Conservation (phyloP, 2,113 vertebrate genomes). For the Rhabdornis inornatus region DNA sequence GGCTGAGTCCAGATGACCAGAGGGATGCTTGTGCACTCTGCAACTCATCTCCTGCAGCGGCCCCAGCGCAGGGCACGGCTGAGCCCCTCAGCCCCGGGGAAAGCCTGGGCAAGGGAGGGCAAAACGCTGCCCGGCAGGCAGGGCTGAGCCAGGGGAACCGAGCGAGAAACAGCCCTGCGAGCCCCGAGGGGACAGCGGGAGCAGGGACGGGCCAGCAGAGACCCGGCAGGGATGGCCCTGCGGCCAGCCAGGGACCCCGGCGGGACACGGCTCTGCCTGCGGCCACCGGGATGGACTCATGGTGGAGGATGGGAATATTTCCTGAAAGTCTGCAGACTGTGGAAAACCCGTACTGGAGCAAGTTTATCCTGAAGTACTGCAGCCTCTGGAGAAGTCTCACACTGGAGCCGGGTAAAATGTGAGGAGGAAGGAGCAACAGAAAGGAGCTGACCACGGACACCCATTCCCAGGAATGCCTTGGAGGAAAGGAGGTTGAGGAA, state of each 20-base stretch:
- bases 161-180: too few relatives aligned
- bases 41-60: neutral
- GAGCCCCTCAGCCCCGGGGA: too few relatives aligned
- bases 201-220: too few relatives aligned
- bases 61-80: too few relatives aligned
- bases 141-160: too few relatives aligned
- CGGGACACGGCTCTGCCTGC: too few relatives aligned
- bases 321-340: neutral
- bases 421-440: neutral
- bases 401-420: neutral
- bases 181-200: too few relatives aligned
- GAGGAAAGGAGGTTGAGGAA: neutral
- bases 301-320: neutral
- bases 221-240: neutral
- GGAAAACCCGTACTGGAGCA: neutral
- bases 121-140: too few relatives aligned
- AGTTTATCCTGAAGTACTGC: neutral
- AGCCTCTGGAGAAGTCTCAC: accelerated
- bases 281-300: neutral
- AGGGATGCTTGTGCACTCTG: accelerated
- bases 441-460: neutral
- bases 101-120: too few relatives aligned
- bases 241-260: neutral
- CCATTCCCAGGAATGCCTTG: neutral
- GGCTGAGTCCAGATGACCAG: too few relatives aligned